Conservation (phyloP, 1,140 invertebrate species). For the Euura lappo region DNA sequence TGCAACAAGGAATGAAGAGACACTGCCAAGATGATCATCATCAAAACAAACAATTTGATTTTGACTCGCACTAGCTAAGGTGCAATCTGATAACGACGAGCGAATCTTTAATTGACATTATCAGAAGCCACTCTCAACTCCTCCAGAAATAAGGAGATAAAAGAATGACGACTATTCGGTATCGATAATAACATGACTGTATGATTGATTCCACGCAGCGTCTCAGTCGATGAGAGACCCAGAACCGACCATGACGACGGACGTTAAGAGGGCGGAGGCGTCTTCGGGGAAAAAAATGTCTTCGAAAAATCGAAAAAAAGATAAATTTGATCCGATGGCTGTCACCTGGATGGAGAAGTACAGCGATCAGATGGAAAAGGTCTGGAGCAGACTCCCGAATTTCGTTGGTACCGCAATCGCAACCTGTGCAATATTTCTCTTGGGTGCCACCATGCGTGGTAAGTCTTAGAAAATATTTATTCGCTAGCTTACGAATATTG, state of each 20-base stretch:
- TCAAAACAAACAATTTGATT: too few relatives aligned
- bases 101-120: too few relatives aligned
- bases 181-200: too few relatives aligned
- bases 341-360: constrained; percentile 66
- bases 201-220: not conserved
- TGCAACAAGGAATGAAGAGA: too few relatives aligned
- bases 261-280: not conserved
- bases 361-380: constrained; percentile 58
- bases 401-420: constrained; percentile 60
- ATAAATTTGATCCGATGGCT: constrained; percentile 60
- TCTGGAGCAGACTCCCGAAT: constrained; percentile 61
- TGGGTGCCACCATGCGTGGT: constrained; percentile 67
- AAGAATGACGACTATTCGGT: too few relatives aligned
- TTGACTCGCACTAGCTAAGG: too few relatives aligned
- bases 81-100: too few relatives aligned
- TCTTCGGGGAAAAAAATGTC: not conserved
- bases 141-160: too few relatives aligned
- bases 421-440: constrained; percentile 64
- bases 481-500: not conserved
- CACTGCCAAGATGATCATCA: too few relatives aligned
- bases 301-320: constrained; percentile 57
- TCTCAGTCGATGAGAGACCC: not conserved
- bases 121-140: too few relatives aligned
- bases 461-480: constrained; percentile 20
- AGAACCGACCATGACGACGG: not conserved